Evolutionary conservation across 2,113 vertebrate species (phyloP), one percentile per base, ranked within the genome.

Genomic region (Corythoichthys intestinalis): DNA sequence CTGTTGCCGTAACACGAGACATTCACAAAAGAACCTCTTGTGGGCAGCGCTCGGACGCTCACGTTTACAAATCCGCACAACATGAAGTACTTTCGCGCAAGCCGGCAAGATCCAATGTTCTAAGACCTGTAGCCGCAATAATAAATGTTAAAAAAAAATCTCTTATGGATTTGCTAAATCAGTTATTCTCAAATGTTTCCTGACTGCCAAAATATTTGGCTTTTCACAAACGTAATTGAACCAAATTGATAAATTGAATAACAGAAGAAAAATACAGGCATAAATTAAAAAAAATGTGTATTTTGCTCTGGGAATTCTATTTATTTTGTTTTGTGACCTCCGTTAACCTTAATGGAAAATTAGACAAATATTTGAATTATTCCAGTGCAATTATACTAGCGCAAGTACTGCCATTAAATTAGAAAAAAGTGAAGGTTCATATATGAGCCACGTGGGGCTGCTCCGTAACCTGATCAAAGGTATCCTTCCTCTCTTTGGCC

Each of bases 1-100:
- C 71, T 80, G 77, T 85, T 85, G 60, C 74, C 76, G 85, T 63
- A 87, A 87, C 75, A 61, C 4, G 81, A 87, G 77, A 65, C 2
- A 13, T 1, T 46, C 74, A 66, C 66, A 71, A 75, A 82, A 68
- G 46, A 72, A 62, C 68, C 73, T 71, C 70, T 78, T 79, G 59
- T 78, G 58, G 63, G 73, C 69, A 44, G 1, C 62, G 20, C 50
- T 28, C 38, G 5, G 0, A 38, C 28, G 60, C 71, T 67, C 62
- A 37, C 38, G 12, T 20, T 48, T 4, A 60, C 44, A 61, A 64
- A 41, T 41, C 60, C 56, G 65, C 69, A 64, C 59, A 56, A 61
- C 59, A 41, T 60, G 8, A 62, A 2, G 17, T 62, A n/a, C 59
- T 20, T 39, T n/a, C 41, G 39, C 20, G 35, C 65, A 39, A 17